Conservation (phyloP, 2,888 invertebrate genomes). For the Ectropis crepuscularia region DNA sequence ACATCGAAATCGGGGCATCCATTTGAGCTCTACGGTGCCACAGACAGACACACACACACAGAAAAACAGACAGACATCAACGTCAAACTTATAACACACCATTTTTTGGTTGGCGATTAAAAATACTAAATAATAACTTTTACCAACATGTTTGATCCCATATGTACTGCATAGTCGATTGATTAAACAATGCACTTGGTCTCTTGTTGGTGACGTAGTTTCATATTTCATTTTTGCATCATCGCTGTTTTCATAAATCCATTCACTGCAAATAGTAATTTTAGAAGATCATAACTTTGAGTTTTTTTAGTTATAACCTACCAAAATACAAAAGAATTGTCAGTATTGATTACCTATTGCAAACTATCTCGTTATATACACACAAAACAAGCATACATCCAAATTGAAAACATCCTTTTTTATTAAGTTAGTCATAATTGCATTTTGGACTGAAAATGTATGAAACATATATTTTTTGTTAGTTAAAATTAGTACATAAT, state of each 20-base stretch:
- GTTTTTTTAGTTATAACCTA: too few species aligned
- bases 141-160: conserved; percentile 83
- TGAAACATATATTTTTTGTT: too few species aligned
- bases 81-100: too few species aligned
- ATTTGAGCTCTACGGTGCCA: too few species aligned
- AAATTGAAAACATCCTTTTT: neutral
- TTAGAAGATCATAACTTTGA: too few species aligned
- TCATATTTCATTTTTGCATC: conserved; percentile 88
- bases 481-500: too few species aligned
- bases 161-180: conserved; percentile 83
- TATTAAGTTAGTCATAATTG: neutral
- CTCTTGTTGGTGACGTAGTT: conserved; percentile 87
- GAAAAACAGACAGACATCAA: too few species aligned
- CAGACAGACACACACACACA: too few species aligned
- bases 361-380: too few species aligned
- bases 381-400: neutral
- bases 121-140: conserved; percentile 37
- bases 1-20: too few species aligned
- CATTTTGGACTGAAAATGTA: neutral
- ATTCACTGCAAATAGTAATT: conserved; percentile 80
- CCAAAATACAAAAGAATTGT: neutral
- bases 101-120: neutral
- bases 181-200: conserved; percentile 89
- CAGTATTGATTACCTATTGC: too few species aligned
- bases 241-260: conserved; percentile 89